phyloP scores from a whole-genome alignment of 35 echinoderm and acorn worm species.

The Apostichopus californicus region DNA sequence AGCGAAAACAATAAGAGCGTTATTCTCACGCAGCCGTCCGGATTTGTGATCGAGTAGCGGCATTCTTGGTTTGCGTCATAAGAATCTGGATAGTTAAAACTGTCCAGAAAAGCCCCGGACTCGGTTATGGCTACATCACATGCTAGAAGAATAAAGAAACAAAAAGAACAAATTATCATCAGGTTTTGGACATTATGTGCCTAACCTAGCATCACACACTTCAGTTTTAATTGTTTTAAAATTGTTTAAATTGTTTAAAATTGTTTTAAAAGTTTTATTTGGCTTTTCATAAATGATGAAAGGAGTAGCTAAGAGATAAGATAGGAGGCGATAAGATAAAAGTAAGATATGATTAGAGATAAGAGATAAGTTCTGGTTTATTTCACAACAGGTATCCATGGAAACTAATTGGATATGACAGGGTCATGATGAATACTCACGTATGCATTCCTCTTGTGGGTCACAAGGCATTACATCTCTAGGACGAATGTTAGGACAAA shows the following conservation, averaged over 20 bases:
- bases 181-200: not conserved
- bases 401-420: too few relatives aligned
- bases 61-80: conserved; percentile 70
- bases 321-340: too few relatives aligned
- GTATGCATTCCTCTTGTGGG: conserved; percentile 8
- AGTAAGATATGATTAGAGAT: too few relatives aligned
- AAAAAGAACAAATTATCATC: too few relatives aligned
- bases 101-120: not conserved
- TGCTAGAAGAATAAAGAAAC: conserved; percentile 9
- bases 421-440: not conserved
- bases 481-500: not conserved
- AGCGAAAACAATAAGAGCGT: not conserved
- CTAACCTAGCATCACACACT: not conserved
- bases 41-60: conserved; percentile 57
- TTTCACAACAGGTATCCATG: too few relatives aligned
- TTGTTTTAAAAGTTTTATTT: too few relatives aligned
- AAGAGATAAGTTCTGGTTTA: too few relatives aligned
- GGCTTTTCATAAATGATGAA: too few relatives aligned
- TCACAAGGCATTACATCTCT: conserved; percentile 5
- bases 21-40: conserved; percentile 61
- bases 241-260: too few relatives aligned
- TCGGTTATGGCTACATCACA: conserved; percentile 29
- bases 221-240: too few relatives aligned
- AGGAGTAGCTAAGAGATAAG: too few relatives aligned
- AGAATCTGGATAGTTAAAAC: conserved; percentile 38